A percentile compares a stretch with the other conserved stretches of the same genome.
Evolutionary conservation across 1,140 invertebrate genomes (phyloP).

Genomic region (Nilaparvata lugens): DNA sequence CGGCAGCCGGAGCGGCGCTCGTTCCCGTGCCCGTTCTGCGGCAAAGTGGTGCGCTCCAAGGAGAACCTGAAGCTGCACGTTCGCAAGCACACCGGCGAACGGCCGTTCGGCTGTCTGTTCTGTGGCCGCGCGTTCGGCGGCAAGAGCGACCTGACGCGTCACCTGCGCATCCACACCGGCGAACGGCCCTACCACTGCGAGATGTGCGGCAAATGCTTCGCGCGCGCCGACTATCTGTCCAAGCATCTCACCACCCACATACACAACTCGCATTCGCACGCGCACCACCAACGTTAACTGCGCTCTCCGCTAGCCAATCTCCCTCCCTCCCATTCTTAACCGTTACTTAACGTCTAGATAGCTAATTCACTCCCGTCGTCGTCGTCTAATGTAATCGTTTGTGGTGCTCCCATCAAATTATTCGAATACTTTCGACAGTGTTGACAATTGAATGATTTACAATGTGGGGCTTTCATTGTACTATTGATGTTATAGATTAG

Average conservation of each 20-base stretch:
- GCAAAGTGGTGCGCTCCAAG: slow-evolving; percentile 78
- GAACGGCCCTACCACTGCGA: slow-evolving; percentile 82
- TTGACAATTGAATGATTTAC: too few relatives aligned
- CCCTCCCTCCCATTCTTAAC: too few relatives aligned
- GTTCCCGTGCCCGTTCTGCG: slow-evolving; percentile 80
- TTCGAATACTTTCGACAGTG: too few relatives aligned
- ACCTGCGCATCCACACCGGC: slow-evolving; percentile 76
- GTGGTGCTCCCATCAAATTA: too few relatives aligned
- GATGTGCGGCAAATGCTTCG: slow-evolving; percentile 84
- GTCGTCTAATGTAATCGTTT: too few relatives aligned
- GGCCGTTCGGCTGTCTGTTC: slow-evolving; percentile 78
- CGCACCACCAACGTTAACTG: slow-evolving; percentile 14
- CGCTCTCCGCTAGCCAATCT: too few relatives aligned
- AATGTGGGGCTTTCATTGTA: too few relatives aligned
- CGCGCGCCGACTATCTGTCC: slow-evolving; percentile 78
- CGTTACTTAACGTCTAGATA: too few relatives aligned
- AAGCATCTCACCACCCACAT: slow-evolving; percentile 85
- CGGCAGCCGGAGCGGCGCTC: slow-evolving; percentile 47
- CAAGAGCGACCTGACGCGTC: slow-evolving; percentile 75
- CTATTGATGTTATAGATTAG: too few relatives aligned
- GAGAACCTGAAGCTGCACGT: slow-evolving; percentile 83
- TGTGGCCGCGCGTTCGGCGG: slow-evolving; percentile 78
- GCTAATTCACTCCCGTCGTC: too few relatives aligned
- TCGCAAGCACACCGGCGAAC: slow-evolving; percentile 77
- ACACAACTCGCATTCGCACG: slow-evolving; percentile 36